phyloP scores from a whole-genome alignment of 2,797 vertebrate species.

The Dromococcyx pavoninus region DNA sequence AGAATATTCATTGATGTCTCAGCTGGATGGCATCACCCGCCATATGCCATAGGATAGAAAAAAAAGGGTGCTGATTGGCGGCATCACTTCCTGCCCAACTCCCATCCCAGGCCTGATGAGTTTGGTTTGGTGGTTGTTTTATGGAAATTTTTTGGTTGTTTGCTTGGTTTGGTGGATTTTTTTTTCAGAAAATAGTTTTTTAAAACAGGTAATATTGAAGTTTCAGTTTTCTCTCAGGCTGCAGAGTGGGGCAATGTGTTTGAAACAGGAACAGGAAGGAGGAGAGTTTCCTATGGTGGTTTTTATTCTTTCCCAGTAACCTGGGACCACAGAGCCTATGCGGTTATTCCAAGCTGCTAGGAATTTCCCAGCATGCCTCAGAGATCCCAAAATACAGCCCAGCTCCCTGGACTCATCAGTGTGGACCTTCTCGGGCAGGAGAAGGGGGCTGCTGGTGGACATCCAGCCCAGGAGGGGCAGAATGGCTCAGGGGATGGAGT shows the following conservation, averaged over 20 bases:
- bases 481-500: neutral
- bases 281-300: neutral
- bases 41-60: fast-evolving
- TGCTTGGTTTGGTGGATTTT: fast-evolving
- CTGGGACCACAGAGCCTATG: neutral
- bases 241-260: fast-evolving
- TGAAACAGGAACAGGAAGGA: neutral
- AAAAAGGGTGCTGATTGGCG: neutral
- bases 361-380: constrained; percentile 64
- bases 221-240: neutral
- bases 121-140: neutral
- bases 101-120: neutral
- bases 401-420: constrained; percentile 40
- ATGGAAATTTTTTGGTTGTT: neutral
- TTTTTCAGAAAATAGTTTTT: neutral
- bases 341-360: constrained; percentile 41
- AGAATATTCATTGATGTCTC: neutral
- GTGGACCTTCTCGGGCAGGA: neutral
- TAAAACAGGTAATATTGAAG: neutral
- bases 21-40: neutral
- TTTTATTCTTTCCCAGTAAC: neutral
- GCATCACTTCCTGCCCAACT: neutral
- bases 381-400: constrained; percentile 47
- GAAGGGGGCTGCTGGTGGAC: neutral
- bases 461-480: neutral